A percentile compares a stretch with the other conserved stretches of the same genome.
phyloP scores from a whole-genome alignment of 2,888 invertebrate genomes.

The Pandemis cinnamomeana region DNA sequence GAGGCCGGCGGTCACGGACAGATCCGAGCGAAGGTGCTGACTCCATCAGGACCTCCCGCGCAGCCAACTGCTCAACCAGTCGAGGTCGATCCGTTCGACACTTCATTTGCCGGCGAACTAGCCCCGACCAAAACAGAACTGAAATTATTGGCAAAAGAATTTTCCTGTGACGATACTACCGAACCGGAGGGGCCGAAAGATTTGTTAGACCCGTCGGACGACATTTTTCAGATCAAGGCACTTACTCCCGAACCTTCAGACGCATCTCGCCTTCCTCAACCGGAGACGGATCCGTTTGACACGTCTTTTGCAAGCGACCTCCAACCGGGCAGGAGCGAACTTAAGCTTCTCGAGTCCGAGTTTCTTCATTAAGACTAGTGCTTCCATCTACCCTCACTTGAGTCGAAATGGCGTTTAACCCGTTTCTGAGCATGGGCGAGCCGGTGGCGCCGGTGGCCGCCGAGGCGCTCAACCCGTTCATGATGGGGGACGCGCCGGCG shows the following conservation, averaged over 20 bases:
- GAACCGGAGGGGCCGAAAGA: constrained; percentile 71
- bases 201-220: constrained; percentile 80
- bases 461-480: constrained; percentile 88
- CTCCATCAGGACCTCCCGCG: constrained; percentile 68
- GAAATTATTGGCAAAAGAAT: constrained; percentile 90
- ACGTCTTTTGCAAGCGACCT: constrained; percentile 91
- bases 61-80: constrained; percentile 76
- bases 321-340: constrained; percentile 90
- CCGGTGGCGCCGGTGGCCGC: constrained; percentile 78
- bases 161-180: constrained; percentile 83
- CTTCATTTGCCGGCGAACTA: constrained; percentile 91
- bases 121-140: constrained; percentile 91
- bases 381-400: background rate
- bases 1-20: constrained; percentile 61
- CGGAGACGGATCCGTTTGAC: constrained; percentile 91
- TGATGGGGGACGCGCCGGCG: constrained; percentile 80
- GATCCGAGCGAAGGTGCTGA: constrained; percentile 86
- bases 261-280: constrained; percentile 58
- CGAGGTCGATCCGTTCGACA: constrained; percentile 93
- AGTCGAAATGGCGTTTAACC: constrained; percentile 88
- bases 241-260: constrained; percentile 86
- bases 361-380: constrained; percentile 67
- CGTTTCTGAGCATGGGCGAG: constrained; percentile 91
- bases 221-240: constrained; percentile 87
- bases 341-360: constrained; percentile 91